phyloP scores from a whole-genome alignment of 2,113 vertebrate species.

The Vicugna pacos region DNA sequence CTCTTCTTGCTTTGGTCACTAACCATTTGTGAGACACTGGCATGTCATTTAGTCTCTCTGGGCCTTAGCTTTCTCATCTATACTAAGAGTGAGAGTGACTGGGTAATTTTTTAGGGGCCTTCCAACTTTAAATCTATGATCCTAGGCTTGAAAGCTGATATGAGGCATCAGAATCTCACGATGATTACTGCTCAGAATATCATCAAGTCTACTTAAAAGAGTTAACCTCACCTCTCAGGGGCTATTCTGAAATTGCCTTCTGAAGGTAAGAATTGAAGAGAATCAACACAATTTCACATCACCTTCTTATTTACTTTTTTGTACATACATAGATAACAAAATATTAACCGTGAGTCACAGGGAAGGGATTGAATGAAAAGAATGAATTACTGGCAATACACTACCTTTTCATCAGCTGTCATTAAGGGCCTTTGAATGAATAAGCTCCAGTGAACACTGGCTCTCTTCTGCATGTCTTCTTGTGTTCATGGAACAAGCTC shows the following conservation, averaged over 20 bases:
- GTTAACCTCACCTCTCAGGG: neutral
- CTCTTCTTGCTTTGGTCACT: neutral
- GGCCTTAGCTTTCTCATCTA: neutral
- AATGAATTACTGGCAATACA: neutral
- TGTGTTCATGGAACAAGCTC: neutral
- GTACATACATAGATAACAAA: neutral
- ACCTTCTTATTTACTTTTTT: neutral
- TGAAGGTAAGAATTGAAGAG: neutral
- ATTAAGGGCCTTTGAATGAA: neutral
- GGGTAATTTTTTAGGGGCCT: neutral
- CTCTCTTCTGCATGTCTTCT: neutral
- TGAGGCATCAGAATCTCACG: neutral
- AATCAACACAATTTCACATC: constrained; percentile 29
- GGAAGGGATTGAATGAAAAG: neutral
- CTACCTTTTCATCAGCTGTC: neutral
- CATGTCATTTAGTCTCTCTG: neutral
- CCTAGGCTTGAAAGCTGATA: neutral
- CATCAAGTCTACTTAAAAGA: neutral
- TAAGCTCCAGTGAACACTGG: neutral
- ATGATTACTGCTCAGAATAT: neutral
- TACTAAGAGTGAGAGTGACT: neutral
- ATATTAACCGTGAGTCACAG: neutral
- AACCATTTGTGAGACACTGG: neutral
- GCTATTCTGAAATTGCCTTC: constrained; percentile 23
- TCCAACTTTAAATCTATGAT: neutral